Evolutionary conservation across 2,113 vertebrate species (phyloP).

Genomic region (Recurvirostra avosetta): DNA sequence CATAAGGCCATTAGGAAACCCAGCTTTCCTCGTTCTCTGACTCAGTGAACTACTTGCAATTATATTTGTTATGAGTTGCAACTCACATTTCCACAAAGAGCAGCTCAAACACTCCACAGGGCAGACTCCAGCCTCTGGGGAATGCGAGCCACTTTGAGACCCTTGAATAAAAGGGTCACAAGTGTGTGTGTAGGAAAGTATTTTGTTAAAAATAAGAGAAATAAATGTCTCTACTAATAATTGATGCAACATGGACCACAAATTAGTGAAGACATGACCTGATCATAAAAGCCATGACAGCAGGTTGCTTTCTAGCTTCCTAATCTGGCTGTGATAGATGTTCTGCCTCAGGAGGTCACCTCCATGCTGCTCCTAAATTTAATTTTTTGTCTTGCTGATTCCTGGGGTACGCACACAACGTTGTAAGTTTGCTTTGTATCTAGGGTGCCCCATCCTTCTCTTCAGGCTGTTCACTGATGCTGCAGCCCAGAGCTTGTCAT

Average conservation of each 20-base stretch:
- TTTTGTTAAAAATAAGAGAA: background rate
- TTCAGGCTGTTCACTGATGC: background rate
- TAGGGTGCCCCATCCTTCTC: background rate
- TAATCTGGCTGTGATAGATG: background rate
- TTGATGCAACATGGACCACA: background rate
- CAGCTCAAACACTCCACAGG: background rate
- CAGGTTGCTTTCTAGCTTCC: background rate
- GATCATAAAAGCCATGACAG: background rate
- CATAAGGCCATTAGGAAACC: background rate
- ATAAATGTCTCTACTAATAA: background rate
- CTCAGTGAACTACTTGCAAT: background rate
- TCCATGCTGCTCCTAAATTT: background rate
- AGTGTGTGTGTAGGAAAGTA: background rate
- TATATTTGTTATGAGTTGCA: background rate
- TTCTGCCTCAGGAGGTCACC: background rate
- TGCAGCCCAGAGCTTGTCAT: background rate
- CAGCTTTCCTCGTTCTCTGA: background rate
- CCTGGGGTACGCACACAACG: background rate
- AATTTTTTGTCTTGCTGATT: background rate
- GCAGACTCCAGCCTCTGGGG: background rate
- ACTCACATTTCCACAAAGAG: background rate
- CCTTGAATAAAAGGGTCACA: background rate
- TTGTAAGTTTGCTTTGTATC: background rate
- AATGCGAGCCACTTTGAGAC: background rate
- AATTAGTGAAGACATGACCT: background rate